Conservation (phyloP, 2,797 vertebrate genomes). For the Sebastiscus tertius region DNA sequence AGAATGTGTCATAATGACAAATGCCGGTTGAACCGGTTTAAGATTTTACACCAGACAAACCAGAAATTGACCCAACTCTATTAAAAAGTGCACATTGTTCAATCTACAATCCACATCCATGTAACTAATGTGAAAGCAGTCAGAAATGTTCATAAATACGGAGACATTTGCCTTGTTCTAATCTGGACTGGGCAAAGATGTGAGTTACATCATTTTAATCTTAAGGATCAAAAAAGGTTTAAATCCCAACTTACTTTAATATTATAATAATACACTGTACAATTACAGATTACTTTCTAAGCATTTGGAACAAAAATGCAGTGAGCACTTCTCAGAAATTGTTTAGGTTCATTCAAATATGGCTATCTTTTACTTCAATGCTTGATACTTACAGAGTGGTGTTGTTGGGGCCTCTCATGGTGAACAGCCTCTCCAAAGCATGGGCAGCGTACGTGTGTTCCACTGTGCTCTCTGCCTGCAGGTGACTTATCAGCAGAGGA, state of each 20-base stretch:
- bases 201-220: background rate
- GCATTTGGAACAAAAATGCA: background rate
- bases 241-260: background rate
- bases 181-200: background rate
- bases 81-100: background rate
- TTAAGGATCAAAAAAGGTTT: background rate
- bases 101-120: background rate
- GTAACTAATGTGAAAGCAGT: background rate
- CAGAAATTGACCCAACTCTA: too few relatives aligned
- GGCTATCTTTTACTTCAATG: background rate
- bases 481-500: slow-evolving; percentile 91
- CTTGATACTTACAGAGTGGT: slow-evolving; percentile 88
- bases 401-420: slow-evolving; percentile 93
- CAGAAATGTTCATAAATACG: background rate
- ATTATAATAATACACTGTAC: background rate
- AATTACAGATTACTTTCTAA: background rate
- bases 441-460: slow-evolving; percentile 97
- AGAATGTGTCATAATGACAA: too few relatives aligned
- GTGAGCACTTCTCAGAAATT: background rate
- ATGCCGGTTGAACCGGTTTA: too few relatives aligned
- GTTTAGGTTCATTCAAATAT: background rate
- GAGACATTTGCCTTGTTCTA: background rate
- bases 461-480: slow-evolving; percentile 95
- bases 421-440: slow-evolving; percentile 95
- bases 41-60: too few relatives aligned